phyloP scores from a whole-genome alignment of 2,888 invertebrate genomes.

The Thalpophila matura region DNA sequence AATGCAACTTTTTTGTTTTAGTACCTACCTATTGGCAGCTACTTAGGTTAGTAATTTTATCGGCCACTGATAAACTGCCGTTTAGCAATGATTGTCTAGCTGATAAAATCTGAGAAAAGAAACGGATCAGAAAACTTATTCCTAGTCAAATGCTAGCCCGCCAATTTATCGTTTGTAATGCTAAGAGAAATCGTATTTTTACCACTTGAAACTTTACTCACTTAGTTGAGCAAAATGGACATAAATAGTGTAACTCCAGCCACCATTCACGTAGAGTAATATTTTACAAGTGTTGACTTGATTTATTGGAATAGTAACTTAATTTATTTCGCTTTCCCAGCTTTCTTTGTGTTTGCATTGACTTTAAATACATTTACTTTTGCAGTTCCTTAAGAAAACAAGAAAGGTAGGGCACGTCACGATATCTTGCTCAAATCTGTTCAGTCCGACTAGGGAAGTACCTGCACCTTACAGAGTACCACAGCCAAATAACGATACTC shows the following conservation, averaged over 20 bases:
- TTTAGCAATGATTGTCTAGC: no score
- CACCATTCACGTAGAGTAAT: conserved; percentile 12
- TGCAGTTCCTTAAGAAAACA: neutral
- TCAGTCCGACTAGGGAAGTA: no score
- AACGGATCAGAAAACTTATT: neutral
- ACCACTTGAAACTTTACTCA: neutral
- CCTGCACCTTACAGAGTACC: no score
- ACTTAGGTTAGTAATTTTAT: no score
- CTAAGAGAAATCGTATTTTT: neutral
- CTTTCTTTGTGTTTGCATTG: conserved; percentile 7
- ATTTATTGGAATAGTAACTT: conserved; percentile 28
- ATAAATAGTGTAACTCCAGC: conserved; percentile 27
- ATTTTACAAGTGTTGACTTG: conserved; percentile 31
- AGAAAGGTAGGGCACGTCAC: no score
- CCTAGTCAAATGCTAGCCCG: neutral
- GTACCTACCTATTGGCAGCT: no score
- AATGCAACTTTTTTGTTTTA: no score
- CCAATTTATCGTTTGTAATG: neutral
- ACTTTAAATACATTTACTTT: conserved; percentile 1
- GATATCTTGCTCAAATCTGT: no score
- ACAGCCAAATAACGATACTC: no score
- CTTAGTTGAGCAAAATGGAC: no score
- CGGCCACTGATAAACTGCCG: no score
- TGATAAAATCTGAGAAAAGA: no score
- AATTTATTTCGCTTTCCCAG: conserved; percentile 10